Conservation (phyloP, 2,113 vertebrate genomes). For the Anarrhichthys ocellatus region DNA sequence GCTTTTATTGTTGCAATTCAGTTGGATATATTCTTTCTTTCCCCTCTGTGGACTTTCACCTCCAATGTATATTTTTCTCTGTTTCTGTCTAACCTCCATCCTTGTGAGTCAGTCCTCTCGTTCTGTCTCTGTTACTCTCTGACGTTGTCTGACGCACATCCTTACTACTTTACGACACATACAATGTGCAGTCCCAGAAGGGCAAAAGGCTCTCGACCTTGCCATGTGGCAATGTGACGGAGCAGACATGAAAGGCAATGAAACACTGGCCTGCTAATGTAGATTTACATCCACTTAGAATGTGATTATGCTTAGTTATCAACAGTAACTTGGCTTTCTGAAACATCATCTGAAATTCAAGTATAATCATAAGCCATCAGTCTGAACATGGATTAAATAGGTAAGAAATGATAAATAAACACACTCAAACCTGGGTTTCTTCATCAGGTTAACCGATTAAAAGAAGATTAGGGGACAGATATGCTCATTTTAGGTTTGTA, state of each 20-base stretch:
- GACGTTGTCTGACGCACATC: slow-evolving; percentile 21
- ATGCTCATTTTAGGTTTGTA: not conserved
- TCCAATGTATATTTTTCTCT: not conserved
- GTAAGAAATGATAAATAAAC: not conserved
- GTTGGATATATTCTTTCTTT: slow-evolving; percentile 4
- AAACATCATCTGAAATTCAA: not conserved
- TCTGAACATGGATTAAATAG: not conserved
- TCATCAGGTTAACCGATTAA: slow-evolving; percentile 22
- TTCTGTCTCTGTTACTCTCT: not conserved
- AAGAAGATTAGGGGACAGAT: not conserved
- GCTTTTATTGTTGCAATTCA: slow-evolving; percentile 22
- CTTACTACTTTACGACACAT: slow-evolving; percentile 49
- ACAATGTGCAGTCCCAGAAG: slow-evolving; percentile 61
- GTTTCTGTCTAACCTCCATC: slow-evolving; percentile 30
- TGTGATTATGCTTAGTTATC: slow-evolving; percentile 16
- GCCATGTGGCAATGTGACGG: slow-evolving; percentile 25
- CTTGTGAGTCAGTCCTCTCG: slow-evolving; percentile 17
- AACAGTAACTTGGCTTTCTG: not conserved
- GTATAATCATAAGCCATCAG: not conserved
- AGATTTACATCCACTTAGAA: not conserved
- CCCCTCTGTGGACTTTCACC: not conserved
- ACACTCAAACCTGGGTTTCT: not conserved
- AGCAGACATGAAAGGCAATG: slow-evolving; percentile 42
- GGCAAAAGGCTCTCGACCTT: slow-evolving; percentile 53
- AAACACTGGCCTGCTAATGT: slow-evolving; percentile 6